A percentile compares a stretch with the other conserved stretches of the same genome.
Evolutionary conservation across 1,140 invertebrate genomes (phyloP).

Genomic region (Holcopasites calliopsidis): DNA sequence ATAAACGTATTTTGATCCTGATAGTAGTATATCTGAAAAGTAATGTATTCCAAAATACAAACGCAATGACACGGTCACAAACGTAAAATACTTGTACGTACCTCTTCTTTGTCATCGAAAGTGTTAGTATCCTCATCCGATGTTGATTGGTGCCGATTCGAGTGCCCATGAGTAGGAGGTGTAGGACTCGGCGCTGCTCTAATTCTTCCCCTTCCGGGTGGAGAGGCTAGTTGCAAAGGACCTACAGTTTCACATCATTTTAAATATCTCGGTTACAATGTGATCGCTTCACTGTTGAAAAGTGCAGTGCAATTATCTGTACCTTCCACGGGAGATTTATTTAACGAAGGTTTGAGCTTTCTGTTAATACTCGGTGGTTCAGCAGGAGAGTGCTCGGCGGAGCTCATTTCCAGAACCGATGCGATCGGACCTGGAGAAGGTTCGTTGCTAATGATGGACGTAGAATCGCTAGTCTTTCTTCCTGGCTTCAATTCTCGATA

Average conservation of each 20-base stretch:
- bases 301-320: neutral
- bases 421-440: conserved; percentile 70
- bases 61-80: neutral
- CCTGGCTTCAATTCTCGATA: conserved; percentile 90
- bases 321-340: conserved; percentile 71
- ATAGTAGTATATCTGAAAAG: conserved; percentile 76
- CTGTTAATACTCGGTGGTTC: conserved; percentile 81
- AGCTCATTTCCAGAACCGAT: conserved; percentile 65
- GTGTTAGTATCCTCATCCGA: conserved; percentile 76
- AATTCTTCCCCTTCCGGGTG: conserved; percentile 75
- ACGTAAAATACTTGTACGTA: conserved; percentile 33
- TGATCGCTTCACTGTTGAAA: neutral
- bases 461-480: conserved; percentile 82
- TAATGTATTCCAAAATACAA: conserved; percentile 27
- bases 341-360: conserved; percentile 80
- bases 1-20: conserved; percentile 75
- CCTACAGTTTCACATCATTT: conserved; percentile 37
- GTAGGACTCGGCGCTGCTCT: conserved; percentile 81
- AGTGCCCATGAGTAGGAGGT: conserved; percentile 66
- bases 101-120: conserved; percentile 74
- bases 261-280: neutral
- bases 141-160: conserved; percentile 70
- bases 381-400: conserved; percentile 74
- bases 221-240: conserved; percentile 75
- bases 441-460: conserved; percentile 77